A percentile compares a stretch with the other conserved stretches of the same genome.
Conservation (phyloP, 2,888 invertebrate species). For the Netelia virgata region DNA sequence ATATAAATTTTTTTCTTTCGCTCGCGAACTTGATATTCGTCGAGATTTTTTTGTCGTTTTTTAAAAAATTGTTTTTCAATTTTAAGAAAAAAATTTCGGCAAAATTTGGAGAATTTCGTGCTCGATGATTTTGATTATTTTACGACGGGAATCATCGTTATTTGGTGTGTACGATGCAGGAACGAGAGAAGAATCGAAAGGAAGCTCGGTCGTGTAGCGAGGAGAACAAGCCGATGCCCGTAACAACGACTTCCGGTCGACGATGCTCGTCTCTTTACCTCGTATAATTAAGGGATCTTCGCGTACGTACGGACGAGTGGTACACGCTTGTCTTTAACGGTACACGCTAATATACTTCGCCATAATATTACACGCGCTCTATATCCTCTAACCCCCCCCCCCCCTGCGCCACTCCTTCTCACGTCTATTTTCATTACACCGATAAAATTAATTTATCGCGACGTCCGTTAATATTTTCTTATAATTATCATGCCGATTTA, state of each 20-base stretch:
- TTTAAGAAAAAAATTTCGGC: too few relatives aligned
- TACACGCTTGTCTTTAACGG: constrained; percentile 76
- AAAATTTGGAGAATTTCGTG: too few relatives aligned
- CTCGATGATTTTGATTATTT: neutral
- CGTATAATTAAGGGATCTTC: constrained; percentile 75
- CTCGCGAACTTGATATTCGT: too few relatives aligned
- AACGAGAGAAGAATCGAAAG: constrained; percentile 52
- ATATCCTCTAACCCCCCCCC: constrained; percentile 15
- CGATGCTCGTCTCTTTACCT: constrained; percentile 51
- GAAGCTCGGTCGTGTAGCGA: constrained; percentile 56
- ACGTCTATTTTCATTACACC: constrained; percentile 31
- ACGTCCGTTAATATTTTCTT: neutral
- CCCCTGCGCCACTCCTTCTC: too few relatives aligned
- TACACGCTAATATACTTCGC: constrained; percentile 55
- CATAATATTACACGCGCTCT: constrained; percentile 38
- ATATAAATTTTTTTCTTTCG: too few relatives aligned
- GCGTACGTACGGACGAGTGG: constrained; percentile 26
- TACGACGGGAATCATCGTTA: neutral
- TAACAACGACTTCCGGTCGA: constrained; percentile 78
- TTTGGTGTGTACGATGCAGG: neutral
- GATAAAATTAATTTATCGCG: neutral
- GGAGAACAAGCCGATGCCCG: constrained; percentile 74
- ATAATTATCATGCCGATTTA: neutral
- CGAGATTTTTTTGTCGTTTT: too few relatives aligned
- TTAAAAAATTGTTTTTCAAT: too few relatives aligned